phyloP scores from a whole-genome alignment of 2,797 vertebrate species.

The Falco peregrinus region DNA sequence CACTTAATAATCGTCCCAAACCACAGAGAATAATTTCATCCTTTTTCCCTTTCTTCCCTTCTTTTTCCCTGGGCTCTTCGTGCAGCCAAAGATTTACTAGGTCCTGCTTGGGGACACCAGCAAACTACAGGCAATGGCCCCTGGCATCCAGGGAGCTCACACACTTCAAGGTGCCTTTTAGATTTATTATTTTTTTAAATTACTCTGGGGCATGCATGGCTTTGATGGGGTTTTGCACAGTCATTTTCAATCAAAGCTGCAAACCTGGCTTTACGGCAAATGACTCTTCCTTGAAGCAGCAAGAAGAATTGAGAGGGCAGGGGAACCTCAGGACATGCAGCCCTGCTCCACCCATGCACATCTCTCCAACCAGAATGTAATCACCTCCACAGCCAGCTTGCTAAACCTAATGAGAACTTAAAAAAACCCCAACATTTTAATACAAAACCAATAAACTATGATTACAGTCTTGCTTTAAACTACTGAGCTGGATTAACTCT shows the following conservation, averaged over 20 bases:
- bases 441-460: neutral
- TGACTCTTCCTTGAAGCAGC: neutral
- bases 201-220: neutral
- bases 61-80: neutral
- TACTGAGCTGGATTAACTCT: neutral
- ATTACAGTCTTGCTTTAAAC: neutral
- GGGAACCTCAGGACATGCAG: neutral
- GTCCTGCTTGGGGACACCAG: neutral
- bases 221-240: slow-evolving; percentile 36
- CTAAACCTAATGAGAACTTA: neutral
- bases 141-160: neutral
- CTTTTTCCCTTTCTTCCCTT: neutral
- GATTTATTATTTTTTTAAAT: neutral
- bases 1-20: neutral
- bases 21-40: neutral
- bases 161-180: slow-evolving; percentile 5
- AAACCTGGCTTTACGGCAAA: slow-evolving; percentile 33
- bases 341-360: neutral
- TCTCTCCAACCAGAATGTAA: neutral
- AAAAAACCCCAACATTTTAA: neutral
- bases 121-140: neutral
- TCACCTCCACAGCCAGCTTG: neutral
- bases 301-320: neutral
- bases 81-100: neutral
- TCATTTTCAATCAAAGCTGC: slow-evolving; percentile 36